phyloP scores from a whole-genome alignment of 1,140 invertebrate species.

The Gryllus bimaculatus region DNA sequence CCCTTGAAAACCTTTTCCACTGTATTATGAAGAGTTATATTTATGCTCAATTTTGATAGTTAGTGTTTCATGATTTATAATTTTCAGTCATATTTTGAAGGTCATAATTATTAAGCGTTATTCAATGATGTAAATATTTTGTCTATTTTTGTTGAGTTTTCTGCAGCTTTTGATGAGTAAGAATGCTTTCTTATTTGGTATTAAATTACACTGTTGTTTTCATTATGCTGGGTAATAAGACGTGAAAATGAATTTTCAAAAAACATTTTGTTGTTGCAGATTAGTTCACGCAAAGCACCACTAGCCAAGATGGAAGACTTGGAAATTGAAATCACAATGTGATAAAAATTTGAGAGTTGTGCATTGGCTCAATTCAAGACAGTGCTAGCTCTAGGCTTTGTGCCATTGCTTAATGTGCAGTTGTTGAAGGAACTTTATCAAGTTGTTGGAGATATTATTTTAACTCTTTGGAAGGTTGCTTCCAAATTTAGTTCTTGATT shows the following conservation, averaged over 20 bases:
- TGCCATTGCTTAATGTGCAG: neutral
- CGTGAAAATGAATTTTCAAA: too few relatives aligned
- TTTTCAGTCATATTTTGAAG: too few relatives aligned
- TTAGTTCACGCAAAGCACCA: constrained; percentile 18
- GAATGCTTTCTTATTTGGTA: too few relatives aligned
- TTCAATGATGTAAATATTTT: neutral
- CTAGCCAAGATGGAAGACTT: constrained; percentile 21
- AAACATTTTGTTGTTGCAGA: constrained; percentile 12
- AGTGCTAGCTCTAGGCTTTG: neutral
- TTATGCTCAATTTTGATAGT: too few relatives aligned
- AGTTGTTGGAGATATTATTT: constrained; percentile 2
- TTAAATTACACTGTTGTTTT: too few relatives aligned
- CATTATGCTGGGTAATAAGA: too few relatives aligned
- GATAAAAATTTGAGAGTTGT: neutral
- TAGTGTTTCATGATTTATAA: too few relatives aligned
- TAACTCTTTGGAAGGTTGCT: neutral
- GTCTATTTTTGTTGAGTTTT: neutral
- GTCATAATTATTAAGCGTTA: too few relatives aligned
- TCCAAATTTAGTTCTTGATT: neutral
- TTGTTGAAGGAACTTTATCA: neutral
- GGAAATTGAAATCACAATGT: constrained; percentile 8
- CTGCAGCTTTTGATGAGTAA: neutral
- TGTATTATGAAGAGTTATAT: too few relatives aligned
- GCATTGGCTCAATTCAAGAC: neutral
- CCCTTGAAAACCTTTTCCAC: too few relatives aligned